A percentile compares a stretch with the other conserved stretches of the same genome.
Evolutionary conservation across 2,888 invertebrate genomes (phyloP).

Genomic region (Nemotelus nigrinus): DNA sequence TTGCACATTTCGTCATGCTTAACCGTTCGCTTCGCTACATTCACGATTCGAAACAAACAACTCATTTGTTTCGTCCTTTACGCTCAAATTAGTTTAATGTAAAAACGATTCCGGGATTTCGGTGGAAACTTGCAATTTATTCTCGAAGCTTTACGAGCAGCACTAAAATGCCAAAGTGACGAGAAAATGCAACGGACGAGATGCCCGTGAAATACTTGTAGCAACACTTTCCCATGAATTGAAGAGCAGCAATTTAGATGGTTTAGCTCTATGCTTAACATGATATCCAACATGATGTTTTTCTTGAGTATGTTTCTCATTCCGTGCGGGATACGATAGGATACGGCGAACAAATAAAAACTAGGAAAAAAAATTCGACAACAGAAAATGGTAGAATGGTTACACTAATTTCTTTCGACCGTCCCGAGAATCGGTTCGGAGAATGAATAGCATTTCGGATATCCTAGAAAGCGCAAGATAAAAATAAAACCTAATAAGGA

Average conservation of each 20-base stretch:
- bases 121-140: background rate
- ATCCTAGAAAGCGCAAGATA: background rate
- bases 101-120: background rate
- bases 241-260: no score
- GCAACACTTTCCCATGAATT: no score
- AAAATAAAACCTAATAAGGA: constrained; percentile 17
- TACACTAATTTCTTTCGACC: constrained; percentile 1
- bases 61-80: background rate
- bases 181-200: background rate
- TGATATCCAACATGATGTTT: no score
- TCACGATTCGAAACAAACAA: no score
- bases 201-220: no score
- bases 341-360: no score
- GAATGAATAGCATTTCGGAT: background rate
- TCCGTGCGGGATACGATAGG: no score
- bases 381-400: background rate
- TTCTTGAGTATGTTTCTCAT: no score
- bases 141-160: constrained; percentile 3
- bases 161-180: background rate
- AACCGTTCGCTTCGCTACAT: no score
- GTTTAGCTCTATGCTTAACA: no score
- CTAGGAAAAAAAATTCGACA: no score
- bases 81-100: constrained; percentile 18
- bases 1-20: no score
- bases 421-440: background rate